These are phyloP conservation scores for Mormoops blainvillei DNA, from an alignment of 2,113 vertebrate genomes.

Conservation along the genomic window DNA sequence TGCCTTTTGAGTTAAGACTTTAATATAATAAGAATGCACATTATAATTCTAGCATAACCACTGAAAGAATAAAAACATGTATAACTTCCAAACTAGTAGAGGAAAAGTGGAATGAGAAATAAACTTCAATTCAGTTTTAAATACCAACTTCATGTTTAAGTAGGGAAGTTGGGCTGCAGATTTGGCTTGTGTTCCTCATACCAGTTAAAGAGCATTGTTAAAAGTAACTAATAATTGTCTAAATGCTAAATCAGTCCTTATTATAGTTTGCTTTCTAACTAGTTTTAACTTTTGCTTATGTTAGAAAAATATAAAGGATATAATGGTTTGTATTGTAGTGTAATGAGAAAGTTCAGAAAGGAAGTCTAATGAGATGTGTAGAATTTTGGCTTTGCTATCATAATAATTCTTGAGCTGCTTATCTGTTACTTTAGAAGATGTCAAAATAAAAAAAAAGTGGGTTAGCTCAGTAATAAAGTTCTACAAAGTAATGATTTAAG, in stretches of 20 bases:
- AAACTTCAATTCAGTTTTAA: background rate
- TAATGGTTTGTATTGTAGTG: background rate
- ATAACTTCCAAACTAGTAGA: background rate
- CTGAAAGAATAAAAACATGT: background rate
- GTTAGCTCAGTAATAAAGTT: background rate
- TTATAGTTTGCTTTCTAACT: background rate
- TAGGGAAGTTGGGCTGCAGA: background rate
- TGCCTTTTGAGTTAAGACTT: background rate
- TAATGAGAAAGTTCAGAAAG: background rate
- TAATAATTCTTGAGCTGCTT: background rate
- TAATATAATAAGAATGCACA: background rate
- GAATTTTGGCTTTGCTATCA: background rate
- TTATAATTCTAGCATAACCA: background rate
- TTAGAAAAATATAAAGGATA: background rate
- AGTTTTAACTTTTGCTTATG: background rate
- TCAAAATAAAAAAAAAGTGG: background rate
- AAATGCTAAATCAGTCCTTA: background rate
- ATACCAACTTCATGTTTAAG: background rate
- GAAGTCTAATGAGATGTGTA: background rate
- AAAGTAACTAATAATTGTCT: background rate
- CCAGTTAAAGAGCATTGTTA: background rate
- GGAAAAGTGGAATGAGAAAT: background rate
- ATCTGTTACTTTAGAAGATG: background rate
- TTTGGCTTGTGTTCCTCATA: background rate
- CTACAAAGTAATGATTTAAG: background rate